A percentile compares a stretch with the other conserved stretches of the same genome.
These are phyloP conservation scores for Mionectes olivaceus DNA, from an alignment of 2,797 vertebrate species.

Conservation along the genomic window DNA sequence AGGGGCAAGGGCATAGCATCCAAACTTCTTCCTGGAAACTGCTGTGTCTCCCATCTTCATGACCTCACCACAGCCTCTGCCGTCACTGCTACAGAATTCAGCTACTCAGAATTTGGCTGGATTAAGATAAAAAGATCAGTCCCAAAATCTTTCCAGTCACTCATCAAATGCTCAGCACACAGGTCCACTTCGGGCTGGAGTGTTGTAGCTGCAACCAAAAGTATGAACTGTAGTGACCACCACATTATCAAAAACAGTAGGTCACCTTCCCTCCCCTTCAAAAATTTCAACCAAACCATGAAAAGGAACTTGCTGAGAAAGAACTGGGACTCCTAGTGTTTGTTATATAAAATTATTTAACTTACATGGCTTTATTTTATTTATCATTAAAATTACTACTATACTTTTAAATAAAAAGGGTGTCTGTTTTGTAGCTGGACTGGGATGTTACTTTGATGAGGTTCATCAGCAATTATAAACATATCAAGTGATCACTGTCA, in stretches of 20 bases:
- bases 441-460: not conserved
- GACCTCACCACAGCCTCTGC: not conserved
- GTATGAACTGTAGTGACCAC: rapidly evolving
- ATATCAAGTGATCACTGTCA: not conserved
- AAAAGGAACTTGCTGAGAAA: not conserved
- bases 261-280: not conserved
- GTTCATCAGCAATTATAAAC: not conserved
- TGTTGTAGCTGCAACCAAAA: not conserved
- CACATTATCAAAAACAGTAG: not conserved
- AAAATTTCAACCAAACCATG: not conserved
- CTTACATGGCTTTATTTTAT: not conserved
- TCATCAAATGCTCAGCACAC: not conserved
- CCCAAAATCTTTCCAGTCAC: not conserved
- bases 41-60: not conserved
- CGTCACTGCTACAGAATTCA: not conserved
- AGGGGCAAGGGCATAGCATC: not conserved
- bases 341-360: not conserved
- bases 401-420: not conserved
- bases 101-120: not conserved
- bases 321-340: not conserved
- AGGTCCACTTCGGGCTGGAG: not conserved
- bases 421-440: not conserved
- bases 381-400: not conserved
- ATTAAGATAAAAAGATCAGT: not conserved
- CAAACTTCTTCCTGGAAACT: not conserved